phyloP scores from a whole-genome alignment of 2,797 vertebrate species.

The Lophius americanus region DNA sequence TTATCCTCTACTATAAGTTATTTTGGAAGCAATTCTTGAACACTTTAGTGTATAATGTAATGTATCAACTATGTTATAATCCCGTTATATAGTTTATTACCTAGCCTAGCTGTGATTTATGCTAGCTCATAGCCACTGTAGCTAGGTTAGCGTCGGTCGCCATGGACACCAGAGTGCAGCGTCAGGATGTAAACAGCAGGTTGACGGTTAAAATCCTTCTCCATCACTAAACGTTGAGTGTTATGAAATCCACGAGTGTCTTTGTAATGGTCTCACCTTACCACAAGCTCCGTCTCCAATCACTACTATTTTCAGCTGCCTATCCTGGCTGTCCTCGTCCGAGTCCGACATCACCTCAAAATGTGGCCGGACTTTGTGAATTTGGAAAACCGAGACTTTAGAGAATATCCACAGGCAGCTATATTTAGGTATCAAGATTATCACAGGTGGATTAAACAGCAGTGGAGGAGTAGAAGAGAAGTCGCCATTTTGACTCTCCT shows the following conservation, averaged over 20 bases:
- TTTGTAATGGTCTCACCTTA: constrained; percentile 87
- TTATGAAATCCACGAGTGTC: neutral
- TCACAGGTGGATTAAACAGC: constrained; percentile 74
- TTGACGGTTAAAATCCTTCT: neutral
- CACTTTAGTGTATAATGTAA: too few relatives aligned
- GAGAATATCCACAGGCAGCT: neutral
- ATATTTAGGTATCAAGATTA: constrained; percentile 34
- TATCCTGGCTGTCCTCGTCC: constrained; percentile 93
- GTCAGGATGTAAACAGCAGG: constrained; percentile 12
- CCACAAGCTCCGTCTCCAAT: constrained; percentile 97
- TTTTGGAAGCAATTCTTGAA: too few relatives aligned
- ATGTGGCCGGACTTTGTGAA: constrained; percentile 9
- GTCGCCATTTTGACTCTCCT: constrained; percentile 86
- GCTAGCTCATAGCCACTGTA: constrained; percentile 40
- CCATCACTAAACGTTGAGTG: too few relatives aligned
- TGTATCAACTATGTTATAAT: neutral
- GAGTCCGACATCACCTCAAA: constrained; percentile 91
- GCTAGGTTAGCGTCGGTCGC: constrained; percentile 66
- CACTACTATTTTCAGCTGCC: constrained; percentile 94
- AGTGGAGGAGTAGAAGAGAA: constrained; percentile 57
- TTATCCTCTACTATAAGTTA: too few relatives aligned
- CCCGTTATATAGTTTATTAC: neutral
- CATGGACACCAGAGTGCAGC: constrained; percentile 60
- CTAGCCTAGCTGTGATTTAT: neutral
- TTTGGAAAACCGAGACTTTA: neutral